Base-by-base conservation (phyloP, 2,888 invertebrate species). In the Tetheella fluctuosa region DNA sequence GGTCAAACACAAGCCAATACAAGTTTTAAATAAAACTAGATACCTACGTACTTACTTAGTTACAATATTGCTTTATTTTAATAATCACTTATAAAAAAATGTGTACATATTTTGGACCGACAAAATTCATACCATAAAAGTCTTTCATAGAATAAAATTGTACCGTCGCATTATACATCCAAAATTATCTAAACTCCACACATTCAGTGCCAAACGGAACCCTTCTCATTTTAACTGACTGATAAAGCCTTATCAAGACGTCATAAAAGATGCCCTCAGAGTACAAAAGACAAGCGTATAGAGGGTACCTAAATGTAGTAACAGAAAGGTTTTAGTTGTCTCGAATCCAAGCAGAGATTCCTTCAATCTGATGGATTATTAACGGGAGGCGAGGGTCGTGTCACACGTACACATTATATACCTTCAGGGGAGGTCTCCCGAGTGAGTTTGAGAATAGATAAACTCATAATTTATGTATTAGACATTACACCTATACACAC, bases 281-380 rank as follows among this genome's bases (percentile, higher is more conserved):
- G 70, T 69, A 74, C 68, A 73, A 77, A 78, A 72, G 73, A 70
- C 68, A 71, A 62, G 61, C 63, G 65, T 62, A 72, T 65, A 64
- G 68, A 68, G 59, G 70, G 64, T 39, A 34, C 13, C 34, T 34
- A 63, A 61, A 60, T 63, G 67, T 59, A 73, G 62, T 64, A 60
- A 63, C 70, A 73, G 69, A 78, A 69, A 74, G 71, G 70, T 67
- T 79, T 75, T 58, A 68, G 71, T 71, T 68, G 48, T 48, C 48
- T 65, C 65, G 62, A 67, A 69, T 70, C 74, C 73, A 72, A 77
- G 77, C 78, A 73, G 80, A 80, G 84, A 86, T 86, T 86, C 81
- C 82, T 83, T 85, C 85, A 86, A 85, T 82, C 81, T 82, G 77
- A 85, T 88, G 82, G 81, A 88, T 86, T 87, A 88, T 88, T 88